phyloP scores from a whole-genome alignment of 2,797 vertebrate genomes.

The Spea hammondii region DNA sequence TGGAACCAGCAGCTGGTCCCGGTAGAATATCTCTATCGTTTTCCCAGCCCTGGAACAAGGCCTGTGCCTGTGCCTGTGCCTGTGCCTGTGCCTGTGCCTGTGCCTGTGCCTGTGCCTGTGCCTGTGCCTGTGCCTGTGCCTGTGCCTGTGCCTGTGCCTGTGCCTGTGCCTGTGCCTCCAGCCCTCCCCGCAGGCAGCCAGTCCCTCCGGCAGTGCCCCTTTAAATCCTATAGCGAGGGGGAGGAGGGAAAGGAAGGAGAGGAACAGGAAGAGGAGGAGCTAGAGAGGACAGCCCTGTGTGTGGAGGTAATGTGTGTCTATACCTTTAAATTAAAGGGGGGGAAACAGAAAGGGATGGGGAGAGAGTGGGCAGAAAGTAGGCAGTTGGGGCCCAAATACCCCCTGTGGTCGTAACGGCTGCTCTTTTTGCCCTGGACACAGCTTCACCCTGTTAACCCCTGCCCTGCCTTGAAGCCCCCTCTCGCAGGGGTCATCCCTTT shows the following conservation, averaged over 20 bases:
- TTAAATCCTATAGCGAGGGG: conserved; percentile 28
- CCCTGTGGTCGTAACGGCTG: not conserved
- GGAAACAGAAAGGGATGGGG: not conserved
- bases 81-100: no score
- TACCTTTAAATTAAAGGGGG: conserved; percentile 26
- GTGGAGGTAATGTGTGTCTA: conserved; percentile 36
- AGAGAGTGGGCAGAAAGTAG: not conserved
- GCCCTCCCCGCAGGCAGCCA: not conserved
- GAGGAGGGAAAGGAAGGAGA: conserved; percentile 26
- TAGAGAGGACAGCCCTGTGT: conserved; percentile 7
- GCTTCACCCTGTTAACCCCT: not conserved
- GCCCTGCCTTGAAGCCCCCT: not conserved
- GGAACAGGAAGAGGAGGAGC: conserved; percentile 28
- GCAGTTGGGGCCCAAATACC: not conserved
- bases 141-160: no score
- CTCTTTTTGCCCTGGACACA: conserved; percentile 2
- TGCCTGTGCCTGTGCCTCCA: no score
- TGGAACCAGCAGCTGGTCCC: no score
- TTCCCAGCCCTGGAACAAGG: no score
- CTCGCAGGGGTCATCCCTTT: conserved; percentile 4
- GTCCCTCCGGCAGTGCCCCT: conserved; percentile 2
- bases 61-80: no score
- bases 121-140: no score
- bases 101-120: no score
- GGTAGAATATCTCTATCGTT: no score